Conservation (phyloP, 2,113 vertebrate genomes). For the Silurus glanis region DNA sequence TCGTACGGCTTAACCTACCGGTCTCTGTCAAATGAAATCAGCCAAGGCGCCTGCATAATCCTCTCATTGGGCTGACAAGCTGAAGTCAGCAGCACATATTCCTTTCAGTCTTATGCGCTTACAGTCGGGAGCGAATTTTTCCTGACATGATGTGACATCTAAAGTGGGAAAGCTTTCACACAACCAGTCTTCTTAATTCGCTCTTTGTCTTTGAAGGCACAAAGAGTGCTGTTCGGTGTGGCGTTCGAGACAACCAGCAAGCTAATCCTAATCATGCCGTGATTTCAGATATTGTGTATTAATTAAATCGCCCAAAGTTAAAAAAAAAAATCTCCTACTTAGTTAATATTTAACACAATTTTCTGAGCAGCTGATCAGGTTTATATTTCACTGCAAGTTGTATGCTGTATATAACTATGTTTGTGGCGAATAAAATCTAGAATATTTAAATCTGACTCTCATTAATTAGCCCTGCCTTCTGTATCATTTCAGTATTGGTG, state of each 20-base stretch:
- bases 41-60: constrained; percentile 42
- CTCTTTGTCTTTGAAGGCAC: not conserved
- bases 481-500: not conserved
- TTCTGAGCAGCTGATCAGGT: too few relatives aligned
- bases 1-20: constrained; percentile 51
- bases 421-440: too few relatives aligned
- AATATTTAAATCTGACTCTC: too few relatives aligned
- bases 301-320: not conserved
- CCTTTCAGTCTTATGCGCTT: constrained; percentile 29
- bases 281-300: not conserved
- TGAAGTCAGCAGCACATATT: constrained; percentile 16
- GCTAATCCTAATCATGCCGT: not conserved
- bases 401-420: too few relatives aligned
- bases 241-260: not conserved
- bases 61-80: constrained; percentile 34
- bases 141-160: constrained; percentile 37
- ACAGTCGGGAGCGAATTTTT: constrained; percentile 32
- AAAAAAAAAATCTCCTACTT: too few relatives aligned
- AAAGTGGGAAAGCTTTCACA: constrained; percentile 37
- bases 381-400: too few relatives aligned
- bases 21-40: constrained; percentile 50
- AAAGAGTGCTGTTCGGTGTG: not conserved
- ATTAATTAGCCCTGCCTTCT: not conserved
- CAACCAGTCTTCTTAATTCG: constrained; percentile 17
- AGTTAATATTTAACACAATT: too few relatives aligned